Evolutionary conservation across 2,113 vertebrate genomes (phyloP).

Genomic region (Tympanuchus pallidicinctus): DNA sequence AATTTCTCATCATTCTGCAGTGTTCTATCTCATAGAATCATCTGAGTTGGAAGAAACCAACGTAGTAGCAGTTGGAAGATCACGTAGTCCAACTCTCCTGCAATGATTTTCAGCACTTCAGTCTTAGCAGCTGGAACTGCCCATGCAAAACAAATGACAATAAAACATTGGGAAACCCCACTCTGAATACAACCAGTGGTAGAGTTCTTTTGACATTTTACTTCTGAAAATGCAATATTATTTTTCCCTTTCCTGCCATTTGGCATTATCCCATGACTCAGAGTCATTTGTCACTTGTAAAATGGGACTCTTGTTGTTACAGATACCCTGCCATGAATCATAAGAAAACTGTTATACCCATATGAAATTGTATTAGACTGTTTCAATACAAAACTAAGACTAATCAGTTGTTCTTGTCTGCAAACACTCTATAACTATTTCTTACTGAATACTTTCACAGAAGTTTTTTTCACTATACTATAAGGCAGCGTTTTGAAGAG

Average conservation of each 20-base stretch:
- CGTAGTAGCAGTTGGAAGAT: too few relatives aligned
- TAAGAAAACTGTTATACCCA: background rate
- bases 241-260: constrained; percentile 46
- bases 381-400: background rate
- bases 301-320: background rate
- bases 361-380: background rate
- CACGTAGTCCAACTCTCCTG: background rate
- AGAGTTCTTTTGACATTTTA: constrained; percentile 19
- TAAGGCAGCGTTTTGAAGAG: background rate
- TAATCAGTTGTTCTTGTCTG: background rate
- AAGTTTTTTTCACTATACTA: background rate
- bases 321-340: background rate
- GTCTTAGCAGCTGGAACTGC: background rate
- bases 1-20: background rate
- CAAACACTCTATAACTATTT: background rate
- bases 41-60: too few relatives aligned
- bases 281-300: constrained; percentile 14
- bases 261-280: background rate
- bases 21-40: background rate
- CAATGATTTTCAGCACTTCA: background rate
- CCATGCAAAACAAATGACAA: background rate
- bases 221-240: background rate
- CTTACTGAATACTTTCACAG: background rate
- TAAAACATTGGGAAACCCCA: background rate
- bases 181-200: background rate